Base-by-base conservation (phyloP, 2,888 invertebrate species). In the Dioctria rufipes region DNA sequence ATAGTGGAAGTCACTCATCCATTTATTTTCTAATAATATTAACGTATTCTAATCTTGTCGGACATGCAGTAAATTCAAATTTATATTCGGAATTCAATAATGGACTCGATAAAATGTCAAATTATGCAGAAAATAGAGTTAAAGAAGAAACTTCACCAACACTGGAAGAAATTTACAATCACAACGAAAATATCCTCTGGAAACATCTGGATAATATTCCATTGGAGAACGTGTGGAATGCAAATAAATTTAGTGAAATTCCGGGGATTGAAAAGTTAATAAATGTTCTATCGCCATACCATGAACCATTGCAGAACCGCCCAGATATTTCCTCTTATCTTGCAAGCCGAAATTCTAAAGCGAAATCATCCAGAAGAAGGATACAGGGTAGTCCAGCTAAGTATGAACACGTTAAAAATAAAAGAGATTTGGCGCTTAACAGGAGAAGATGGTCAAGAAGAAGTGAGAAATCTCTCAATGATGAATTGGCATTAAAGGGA, bases 101-200 rank as follows among this genome's bases (percentile, higher is more conserved):
- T 69, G 65, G 66, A 65, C 69, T 82, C 60, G 80, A 82, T 77
- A 54, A 67, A 73, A 71, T 82, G 51, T 81, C 82, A 81, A 81
- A 81, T 80, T 78, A 80, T 77, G 81, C 80, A 39, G 77, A 82
- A 82, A 78, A 81, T 79, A 80, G 51, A 80, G 77, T 78, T 13
- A 75, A 69, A 46, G 43, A 65, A 60, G 75, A 80, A 43, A 51
- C 60, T 51, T 46, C 71, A 11, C 43, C 58, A 43, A 43, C 63
- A 6, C 2, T 77, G 43, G 60, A 78, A 13, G 39, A 81, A 77
- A 81, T 81, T 81, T 80, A 81, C 51, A 58, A 82, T 51, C 65
- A 65, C 39, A 81, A 46, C 61, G 65, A 42, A 43, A 60, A 82
- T 39, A 46, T 81, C 40, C 60, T 81, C 43, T n/a, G 49, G 25